Evolutionary conservation across 2,113 vertebrate genomes (phyloP), one percentile per base, ranked within the genome.

Genomic region (Nothobranchius furzeri): DNA sequence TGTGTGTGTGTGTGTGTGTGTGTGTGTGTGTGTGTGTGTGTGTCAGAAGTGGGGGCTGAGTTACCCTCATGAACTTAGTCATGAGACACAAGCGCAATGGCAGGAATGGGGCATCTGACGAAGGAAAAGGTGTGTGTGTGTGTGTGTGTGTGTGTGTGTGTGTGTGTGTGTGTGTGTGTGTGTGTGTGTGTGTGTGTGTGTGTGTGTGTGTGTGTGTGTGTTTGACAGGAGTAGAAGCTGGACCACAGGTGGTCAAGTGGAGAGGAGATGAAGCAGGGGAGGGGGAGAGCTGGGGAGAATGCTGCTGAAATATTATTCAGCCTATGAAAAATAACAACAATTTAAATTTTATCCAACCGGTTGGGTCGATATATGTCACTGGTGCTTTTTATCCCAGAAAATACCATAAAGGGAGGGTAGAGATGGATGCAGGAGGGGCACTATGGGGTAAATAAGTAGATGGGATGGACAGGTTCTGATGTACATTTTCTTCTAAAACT

Each of bases 221-320:
- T 65, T 37, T 70, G 75, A 88, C 60, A 83, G 74, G 48, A 62
- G 57, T 75, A 52, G 66, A 80, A 82, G 65, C 30, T 24, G 24
- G 75, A 68, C 78, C 81, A 82, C 81, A 85, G 84, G 83, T 85
- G 84, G 79, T 79, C 64, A 64, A 64, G 57, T 70, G 69, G 65
- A 35, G 62, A 35, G 11, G 9, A 65, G 76, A 59, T 35, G 24
- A 69, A 47, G 50, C 10, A 0, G 11, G 9, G 46, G 43, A 11
- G 3, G 65, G 54, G 60, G 1, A 51, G 45, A 36, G 76, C 48
- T 0, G 2, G 51, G 4, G 50, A 48, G 47, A 59, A 60, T 46
- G 43, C 2, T 5, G 3, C 24, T 14, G 7, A 64, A 71, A 68
- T 69, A 69, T 56, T 60, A 56, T 57, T 63, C 45, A 6, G 2